Percentiles rank a stretch among this genome's conserved stretches.
phyloP scores from a whole-genome alignment of 2,888 invertebrate species.

The Polyommatus iphigenia region DNA sequence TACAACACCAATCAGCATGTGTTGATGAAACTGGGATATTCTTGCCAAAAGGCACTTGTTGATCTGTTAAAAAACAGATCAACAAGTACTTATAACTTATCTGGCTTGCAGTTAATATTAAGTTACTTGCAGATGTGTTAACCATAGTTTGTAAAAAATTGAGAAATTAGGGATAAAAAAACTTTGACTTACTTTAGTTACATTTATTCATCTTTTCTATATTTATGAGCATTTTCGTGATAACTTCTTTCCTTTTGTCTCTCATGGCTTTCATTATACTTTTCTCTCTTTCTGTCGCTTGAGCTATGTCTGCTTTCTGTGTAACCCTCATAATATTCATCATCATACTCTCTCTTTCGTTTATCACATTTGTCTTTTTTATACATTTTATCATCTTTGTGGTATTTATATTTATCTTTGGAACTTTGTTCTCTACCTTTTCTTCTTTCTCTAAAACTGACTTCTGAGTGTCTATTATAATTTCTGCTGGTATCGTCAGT shows the following conservation, averaged over 20 bases:
- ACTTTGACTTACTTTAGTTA: neutral
- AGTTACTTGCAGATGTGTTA: neutral
- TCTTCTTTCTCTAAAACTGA: neutral
- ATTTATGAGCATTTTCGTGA: neutral
- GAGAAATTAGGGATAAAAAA: neutral
- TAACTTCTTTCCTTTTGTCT: constrained; percentile 17
- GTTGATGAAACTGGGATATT: neutral
- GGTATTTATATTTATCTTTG: neutral
- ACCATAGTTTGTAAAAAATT: neutral
- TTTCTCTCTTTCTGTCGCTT: constrained; percentile 31
- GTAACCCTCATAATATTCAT: constrained; percentile 25
- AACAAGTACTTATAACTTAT: neutral
- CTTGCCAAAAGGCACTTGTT: too few species aligned
- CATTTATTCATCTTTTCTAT: constrained; percentile 1
- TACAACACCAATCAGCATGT: neutral
- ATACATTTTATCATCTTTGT: neutral
- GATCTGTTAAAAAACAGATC: neutral
- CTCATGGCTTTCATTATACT: constrained; percentile 11
- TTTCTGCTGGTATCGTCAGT: neutral
- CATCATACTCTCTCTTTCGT: neutral
- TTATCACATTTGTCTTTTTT: constrained; percentile 5
- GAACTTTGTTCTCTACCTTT: neutral
- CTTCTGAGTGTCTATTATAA: neutral
- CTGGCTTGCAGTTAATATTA: neutral
- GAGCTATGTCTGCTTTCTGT: constrained; percentile 32